phyloP scores from a whole-genome alignment of 2,888 invertebrate genomes.

The Psococerastis gibbosa region DNA sequence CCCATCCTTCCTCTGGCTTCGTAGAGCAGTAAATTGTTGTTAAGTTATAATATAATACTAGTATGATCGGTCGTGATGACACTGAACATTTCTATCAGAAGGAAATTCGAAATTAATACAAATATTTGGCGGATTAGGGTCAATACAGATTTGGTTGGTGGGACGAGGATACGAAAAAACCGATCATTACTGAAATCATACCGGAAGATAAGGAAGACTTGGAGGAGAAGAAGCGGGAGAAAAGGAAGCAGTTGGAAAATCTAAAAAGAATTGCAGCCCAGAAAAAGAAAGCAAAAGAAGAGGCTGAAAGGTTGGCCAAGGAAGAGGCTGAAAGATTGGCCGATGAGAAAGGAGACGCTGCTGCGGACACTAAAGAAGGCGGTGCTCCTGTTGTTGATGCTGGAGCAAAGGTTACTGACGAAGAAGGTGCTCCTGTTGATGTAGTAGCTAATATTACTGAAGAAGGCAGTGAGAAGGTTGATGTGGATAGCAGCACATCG shows the following conservation, averaged over 20 bases:
- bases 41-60: too few species aligned
- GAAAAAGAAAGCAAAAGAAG: conserved; percentile 9
- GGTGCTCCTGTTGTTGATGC: conserved; percentile 13
- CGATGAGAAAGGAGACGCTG: conserved; percentile 10
- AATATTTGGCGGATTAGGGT: conserved; percentile 12
- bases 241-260: conserved; percentile 13
- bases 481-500: too few species aligned
- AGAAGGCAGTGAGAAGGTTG: too few species aligned
- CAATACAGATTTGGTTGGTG: conserved; percentile 20
- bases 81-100: too few species aligned
- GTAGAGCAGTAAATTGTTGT: too few species aligned
- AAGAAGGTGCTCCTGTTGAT: too few species aligned
- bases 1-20: too few species aligned
- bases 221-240: conserved; percentile 14
- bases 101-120: too few species aligned
- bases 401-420: conserved; percentile 13
- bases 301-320: conserved; percentile 12
- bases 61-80: too few species aligned
- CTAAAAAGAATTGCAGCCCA: conserved; percentile 10
- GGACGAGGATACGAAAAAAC: conserved; percentile 18
- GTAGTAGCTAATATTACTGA: too few species aligned
- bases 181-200: conserved; percentile 15
- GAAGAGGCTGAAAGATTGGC: conserved; percentile 12
- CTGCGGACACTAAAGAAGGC: conserved; percentile 15
- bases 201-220: conserved; percentile 15